Evolutionary conservation across 2,113 vertebrate genomes (phyloP).

Genomic region (Cinclus cinclus): DNA sequence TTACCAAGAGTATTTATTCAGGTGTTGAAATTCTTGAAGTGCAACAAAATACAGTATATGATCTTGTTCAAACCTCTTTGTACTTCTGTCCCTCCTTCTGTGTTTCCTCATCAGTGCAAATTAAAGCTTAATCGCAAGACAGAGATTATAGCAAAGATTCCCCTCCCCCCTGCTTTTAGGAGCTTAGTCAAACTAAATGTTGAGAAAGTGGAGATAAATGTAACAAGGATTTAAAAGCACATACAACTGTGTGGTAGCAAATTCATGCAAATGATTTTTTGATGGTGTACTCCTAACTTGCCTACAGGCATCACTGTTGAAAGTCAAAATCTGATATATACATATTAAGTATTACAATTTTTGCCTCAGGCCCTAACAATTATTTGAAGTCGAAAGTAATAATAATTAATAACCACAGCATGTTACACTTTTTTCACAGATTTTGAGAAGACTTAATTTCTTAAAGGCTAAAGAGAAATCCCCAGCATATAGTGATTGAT

Average conservation of each 20-base stretch:
- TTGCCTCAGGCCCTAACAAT: background rate
- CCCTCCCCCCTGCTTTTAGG: background rate
- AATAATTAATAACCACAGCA: background rate
- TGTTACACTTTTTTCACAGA: background rate
- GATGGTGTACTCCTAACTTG: background rate
- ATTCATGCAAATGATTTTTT: background rate
- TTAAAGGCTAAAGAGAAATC: constrained; percentile 14
- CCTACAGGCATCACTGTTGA: background rate
- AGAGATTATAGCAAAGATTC: background rate
- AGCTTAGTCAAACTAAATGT: background rate
- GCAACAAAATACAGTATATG: background rate
- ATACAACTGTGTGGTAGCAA: background rate
- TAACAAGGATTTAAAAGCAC: background rate
- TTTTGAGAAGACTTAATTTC: background rate
- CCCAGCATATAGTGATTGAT: background rate
- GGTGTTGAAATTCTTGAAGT: background rate
- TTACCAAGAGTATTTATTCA: background rate
- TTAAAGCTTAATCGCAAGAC: constrained; percentile 9
- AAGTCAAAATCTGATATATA: background rate
- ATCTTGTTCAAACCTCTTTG: background rate
- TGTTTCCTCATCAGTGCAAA: background rate
- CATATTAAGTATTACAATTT: background rate
- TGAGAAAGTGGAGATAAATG: background rate
- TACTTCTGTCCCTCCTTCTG: background rate
- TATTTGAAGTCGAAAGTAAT: background rate